Conservation (phyloP, 2,113 vertebrate species). For the Dermatemys mawii region DNA sequence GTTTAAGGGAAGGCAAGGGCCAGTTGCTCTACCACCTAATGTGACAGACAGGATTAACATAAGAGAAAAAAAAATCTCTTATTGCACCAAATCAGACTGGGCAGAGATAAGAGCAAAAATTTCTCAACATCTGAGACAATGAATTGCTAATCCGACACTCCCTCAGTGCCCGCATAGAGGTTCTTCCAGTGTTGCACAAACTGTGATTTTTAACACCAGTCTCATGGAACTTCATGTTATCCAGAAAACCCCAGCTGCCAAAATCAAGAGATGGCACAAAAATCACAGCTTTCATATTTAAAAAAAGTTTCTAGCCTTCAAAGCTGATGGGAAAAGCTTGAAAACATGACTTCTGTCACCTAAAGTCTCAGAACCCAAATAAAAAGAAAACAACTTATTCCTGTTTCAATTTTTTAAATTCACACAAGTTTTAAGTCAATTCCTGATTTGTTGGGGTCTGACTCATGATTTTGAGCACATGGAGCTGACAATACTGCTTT, state of each 20-base stretch:
- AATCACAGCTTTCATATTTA: not conserved
- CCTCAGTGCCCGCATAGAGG: not conserved
- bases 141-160: too few relatives aligned
- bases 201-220: not conserved
- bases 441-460: not conserved
- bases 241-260: not conserved
- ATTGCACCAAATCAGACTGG: not conserved
- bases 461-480: too few relatives aligned
- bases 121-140: too few relatives aligned
- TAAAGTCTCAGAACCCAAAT: not conserved
- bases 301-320: too few relatives aligned
- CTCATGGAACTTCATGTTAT: not conserved
- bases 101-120: not conserved
- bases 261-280: not conserved
- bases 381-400: not conserved
- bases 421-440: not conserved
- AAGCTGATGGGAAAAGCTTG: not conserved
- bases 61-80: not conserved
- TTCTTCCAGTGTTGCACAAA: not conserved
- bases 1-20: too few relatives aligned
- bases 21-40: not conserved
- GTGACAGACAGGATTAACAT: not conserved
- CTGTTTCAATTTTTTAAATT: not conserved
- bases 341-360: not conserved
- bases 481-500: too few relatives aligned